These are phyloP conservation scores for Apodemia zela DNA, from an alignment of 2,888 invertebrate species.

Conservation along the genomic window DNA sequence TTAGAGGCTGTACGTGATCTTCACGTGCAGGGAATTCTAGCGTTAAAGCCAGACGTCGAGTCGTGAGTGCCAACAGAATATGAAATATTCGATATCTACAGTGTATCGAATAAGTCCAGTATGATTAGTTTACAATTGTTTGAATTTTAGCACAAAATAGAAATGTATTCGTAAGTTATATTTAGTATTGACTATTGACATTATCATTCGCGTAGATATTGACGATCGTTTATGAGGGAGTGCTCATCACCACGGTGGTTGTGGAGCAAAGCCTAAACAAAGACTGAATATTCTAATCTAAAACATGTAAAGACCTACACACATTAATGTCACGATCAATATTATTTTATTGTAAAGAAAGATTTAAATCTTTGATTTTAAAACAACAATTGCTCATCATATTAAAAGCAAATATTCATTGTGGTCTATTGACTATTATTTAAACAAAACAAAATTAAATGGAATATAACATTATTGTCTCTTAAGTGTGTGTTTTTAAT, in stretches of 20 bases:
- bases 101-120: conserved; percentile 42
- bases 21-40: conserved; percentile 84
- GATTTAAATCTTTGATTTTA: conserved; percentile 29
- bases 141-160: conserved; percentile 54
- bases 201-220: conserved; percentile 36
- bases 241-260: conserved; percentile 36
- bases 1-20: conserved; percentile 88
- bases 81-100: conserved; percentile 32
- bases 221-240: conserved; percentile 47
- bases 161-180: conserved; percentile 41
- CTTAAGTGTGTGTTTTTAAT: conserved; percentile 29
- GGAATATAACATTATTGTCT: conserved; percentile 36
- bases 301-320: conserved; percentile 44
- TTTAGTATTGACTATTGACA: conserved; percentile 14
- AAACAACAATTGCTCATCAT: conserved; percentile 61
- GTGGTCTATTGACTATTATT: conserved; percentile 75
- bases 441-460: conserved; percentile 32
- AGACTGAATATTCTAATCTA: conserved; percentile 73
- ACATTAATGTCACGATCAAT: conserved; percentile 18
- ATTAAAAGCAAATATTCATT: conserved; percentile 60
- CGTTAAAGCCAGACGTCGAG: conserved; percentile 67
- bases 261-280: conserved; percentile 62
- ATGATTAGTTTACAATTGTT: conserved; percentile 37
- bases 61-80: conserved; percentile 56
- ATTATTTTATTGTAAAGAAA: conserved; percentile 10